Evolutionary conservation across 2,797 vertebrate species (phyloP), one percentile per base, ranked within the genome.

Genomic region (Ceyx erithaca): DNA sequence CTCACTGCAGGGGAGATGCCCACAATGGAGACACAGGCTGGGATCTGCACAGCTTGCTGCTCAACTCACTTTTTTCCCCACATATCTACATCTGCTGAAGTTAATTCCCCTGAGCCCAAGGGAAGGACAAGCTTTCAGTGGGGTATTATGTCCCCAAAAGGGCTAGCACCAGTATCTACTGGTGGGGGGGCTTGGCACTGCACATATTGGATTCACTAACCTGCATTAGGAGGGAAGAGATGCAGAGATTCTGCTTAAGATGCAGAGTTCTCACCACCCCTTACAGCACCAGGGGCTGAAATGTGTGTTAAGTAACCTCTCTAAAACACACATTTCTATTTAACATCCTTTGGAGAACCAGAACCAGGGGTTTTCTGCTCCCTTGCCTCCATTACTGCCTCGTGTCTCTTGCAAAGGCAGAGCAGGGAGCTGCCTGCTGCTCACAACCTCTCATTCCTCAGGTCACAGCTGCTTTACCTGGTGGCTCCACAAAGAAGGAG

Each of bases 401-500:
- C 12, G 3, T 14, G 31, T 8, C 20, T 57, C 85, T 8, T 23
- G 31, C 14, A 40, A 46, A 73, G 61, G 58, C 25, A 72, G 23
- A 9, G 9, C 5, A 45, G 70, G n/a, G 10, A 79, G 57, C 54
- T 64, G 72, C 7, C 77, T 70, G 73, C 41, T 57, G n/a, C 30
- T 37, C 48, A 22, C 20, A 37, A 41, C 15, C 55, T 9, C 64
- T 8, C 51, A 17, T 3, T 40, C 55, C 83, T 41, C n/a, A 66
- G 9, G 11, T 30, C 9, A 8, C 9, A 62, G 25, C 11, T 10
- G 4, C 31, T 41, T 84, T 94, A 96, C 94, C 94, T 96, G 95
- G 70, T 26, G 92, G 68, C 83, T 94, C 90, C 23, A 49, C 92
- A 71, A 96, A 95, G 88, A 87, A 87, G 26, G 88, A 84, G 68